Percentiles rank a stretch among this genome's conserved stretches.
phyloP scores from a whole-genome alignment of 2,113 vertebrate species.

The Anarrhichthys ocellatus region DNA sequence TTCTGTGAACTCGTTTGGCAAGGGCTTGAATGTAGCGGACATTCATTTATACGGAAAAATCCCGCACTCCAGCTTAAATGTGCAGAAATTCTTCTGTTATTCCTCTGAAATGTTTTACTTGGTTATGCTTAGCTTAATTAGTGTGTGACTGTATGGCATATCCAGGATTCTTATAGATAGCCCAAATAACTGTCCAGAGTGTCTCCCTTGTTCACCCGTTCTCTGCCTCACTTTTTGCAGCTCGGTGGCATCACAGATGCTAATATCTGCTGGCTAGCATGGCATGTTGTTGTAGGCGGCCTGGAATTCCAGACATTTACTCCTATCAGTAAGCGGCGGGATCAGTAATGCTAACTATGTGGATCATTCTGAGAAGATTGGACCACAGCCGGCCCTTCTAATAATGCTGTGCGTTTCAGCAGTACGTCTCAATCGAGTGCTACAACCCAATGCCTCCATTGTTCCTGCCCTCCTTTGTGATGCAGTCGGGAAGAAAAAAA shows the following conservation, averaged over 20 bases:
- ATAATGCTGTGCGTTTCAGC: conserved; percentile 80
- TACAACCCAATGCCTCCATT: conserved; percentile 81
- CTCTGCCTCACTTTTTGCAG: conserved; percentile 53
- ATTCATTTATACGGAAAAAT: neutral
- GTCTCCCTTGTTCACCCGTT: conserved; percentile 53
- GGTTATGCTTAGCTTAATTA: conserved; percentile 41
- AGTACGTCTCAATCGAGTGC: conserved; percentile 81
- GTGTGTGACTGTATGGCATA: conserved; percentile 28
- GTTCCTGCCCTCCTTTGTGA: conserved; percentile 77
- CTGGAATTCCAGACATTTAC: conserved; percentile 85
- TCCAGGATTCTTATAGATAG: conserved; percentile 49
- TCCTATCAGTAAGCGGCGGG: conserved; percentile 65
- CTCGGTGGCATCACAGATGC: conserved; percentile 77
- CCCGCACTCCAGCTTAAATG: neutral
- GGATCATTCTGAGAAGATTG: conserved; percentile 82
- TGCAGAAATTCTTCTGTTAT: neutral
- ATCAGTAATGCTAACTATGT: conserved; percentile 85
- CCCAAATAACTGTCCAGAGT: conserved; percentile 54
- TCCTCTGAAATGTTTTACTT: conserved; percentile 22
- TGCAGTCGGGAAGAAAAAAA: conserved; percentile 65
- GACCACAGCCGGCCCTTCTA: conserved; percentile 76
- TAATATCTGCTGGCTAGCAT: conserved; percentile 70
- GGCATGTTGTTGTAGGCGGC: conserved; percentile 80
- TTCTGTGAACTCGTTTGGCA: neutral
- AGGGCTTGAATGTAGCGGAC: neutral